Conservation (phyloP, 2,113 vertebrate genomes). For the Ovibos moschatus region DNA sequence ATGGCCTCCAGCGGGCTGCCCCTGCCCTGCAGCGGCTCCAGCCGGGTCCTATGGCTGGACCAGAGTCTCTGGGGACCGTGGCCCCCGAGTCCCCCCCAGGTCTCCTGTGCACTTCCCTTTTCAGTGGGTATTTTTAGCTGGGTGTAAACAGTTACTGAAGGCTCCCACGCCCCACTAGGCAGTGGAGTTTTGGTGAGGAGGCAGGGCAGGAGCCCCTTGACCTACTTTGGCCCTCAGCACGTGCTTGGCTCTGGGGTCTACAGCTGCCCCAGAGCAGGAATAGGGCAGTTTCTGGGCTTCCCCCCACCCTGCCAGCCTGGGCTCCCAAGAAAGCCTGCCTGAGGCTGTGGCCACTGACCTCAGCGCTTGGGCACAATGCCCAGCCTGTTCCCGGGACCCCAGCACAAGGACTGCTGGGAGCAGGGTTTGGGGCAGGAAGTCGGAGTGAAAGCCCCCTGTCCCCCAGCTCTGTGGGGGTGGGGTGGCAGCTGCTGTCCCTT, state of each 20-base stretch:
- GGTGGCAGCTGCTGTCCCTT: conserved; percentile 38
- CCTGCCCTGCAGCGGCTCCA: background rate
- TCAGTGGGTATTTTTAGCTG: conserved; percentile 73
- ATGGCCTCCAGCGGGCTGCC: background rate
- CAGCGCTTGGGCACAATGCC: conserved; percentile 59
- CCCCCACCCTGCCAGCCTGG: background rate
- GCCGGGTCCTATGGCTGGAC: background rate
- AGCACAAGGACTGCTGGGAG: conserved; percentile 58
- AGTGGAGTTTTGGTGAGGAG: conserved; percentile 31
- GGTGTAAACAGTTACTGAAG: conserved; percentile 51
- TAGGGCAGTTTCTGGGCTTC: background rate
- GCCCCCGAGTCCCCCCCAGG: conserved; percentile 37
- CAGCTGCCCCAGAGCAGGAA: background rate
- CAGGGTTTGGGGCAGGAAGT: conserved; percentile 60
- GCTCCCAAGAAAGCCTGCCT: conserved; percentile 63
- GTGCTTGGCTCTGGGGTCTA: background rate
- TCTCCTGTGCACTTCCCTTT: conserved; percentile 71
- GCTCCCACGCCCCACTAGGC: conserved; percentile 66
- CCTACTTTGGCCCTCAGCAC: background rate
- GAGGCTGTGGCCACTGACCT: conserved; percentile 67
- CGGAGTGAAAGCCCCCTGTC: background rate
- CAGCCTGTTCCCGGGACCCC: conserved; percentile 67
- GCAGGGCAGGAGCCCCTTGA: conserved; percentile 27
- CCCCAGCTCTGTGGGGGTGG: background rate
- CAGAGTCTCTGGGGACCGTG: background rate